A percentile compares a stretch with the other conserved stretches of the same genome.
Evolutionary conservation across 2,113 vertebrate species (phyloP).

Genomic region (Archilochus colubris): DNA sequence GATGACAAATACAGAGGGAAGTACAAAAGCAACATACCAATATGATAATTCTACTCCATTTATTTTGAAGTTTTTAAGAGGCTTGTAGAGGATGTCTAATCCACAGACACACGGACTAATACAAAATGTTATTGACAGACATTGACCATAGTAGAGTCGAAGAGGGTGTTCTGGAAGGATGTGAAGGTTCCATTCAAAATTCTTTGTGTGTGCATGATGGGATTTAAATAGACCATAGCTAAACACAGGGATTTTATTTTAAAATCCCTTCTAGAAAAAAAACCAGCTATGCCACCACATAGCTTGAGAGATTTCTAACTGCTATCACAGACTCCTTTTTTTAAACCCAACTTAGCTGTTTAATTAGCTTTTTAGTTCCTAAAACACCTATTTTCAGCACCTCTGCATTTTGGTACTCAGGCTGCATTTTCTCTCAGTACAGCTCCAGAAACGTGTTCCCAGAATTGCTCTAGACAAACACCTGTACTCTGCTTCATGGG

Average conservation of each 20-base stretch:
- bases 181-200: rapidly evolving
- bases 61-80: neutral
- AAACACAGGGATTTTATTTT: neutral
- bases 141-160: rapidly evolving
- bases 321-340: neutral
- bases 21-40: neutral
- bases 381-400: rapidly evolving
- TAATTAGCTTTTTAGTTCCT: neutral
- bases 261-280: neutral
- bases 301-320: neutral
- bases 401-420: neutral
- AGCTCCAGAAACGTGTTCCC: neutral
- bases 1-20: neutral
- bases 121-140: rapidly evolving
- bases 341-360: neutral
- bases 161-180: neutral
- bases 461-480: neutral
- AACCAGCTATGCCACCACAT: neutral
- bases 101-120: neutral
- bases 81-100: neutral
- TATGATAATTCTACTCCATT: neutral
- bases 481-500: neutral
- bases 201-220: rapidly evolving
- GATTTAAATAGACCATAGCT: neutral
- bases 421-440: neutral